phyloP scores from a whole-genome alignment of 1,140 invertebrate species.

The Drosophila nebulosa region DNA sequence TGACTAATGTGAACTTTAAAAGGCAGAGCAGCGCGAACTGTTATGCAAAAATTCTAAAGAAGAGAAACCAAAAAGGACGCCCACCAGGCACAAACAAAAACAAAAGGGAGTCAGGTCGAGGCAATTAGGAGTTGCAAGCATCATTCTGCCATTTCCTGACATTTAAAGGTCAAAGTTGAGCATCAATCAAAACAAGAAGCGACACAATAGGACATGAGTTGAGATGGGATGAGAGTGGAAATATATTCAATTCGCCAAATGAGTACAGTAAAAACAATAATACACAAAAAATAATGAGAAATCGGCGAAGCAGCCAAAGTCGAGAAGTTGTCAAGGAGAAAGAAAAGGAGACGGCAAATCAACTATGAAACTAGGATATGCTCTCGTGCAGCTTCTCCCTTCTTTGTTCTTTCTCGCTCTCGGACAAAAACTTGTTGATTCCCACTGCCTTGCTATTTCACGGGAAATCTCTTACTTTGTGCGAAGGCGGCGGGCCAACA shows the following conservation, averaged over 20 bases:
- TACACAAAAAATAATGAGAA: not conserved
- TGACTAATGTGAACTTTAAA: not conserved
- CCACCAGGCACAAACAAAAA: not conserved
- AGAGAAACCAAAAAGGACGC: not conserved
- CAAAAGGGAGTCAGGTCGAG: conserved; percentile 5
- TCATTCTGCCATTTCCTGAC: conserved; percentile 36
- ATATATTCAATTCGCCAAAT: conserved; percentile 31
- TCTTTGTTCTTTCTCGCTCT: conserved; percentile 7
- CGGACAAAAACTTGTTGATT: conserved; percentile 34
- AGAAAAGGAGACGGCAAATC: not conserved
- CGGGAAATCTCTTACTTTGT: conserved; percentile 17
- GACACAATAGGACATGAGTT: not conserved
- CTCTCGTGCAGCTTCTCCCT: not conserved
- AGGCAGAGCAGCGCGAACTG: not conserved
- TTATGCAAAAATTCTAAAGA: not conserved
- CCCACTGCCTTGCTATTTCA: conserved; percentile 29
- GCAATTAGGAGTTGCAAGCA: conserved; percentile 8
- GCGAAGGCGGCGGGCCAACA: conserved; percentile 35
- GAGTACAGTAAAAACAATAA: conserved; percentile 16
- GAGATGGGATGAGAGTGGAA: conserved; percentile 11
- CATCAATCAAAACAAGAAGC: conserved; percentile 49
- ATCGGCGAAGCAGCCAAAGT: no score
- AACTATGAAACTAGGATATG: conserved; percentile 14
- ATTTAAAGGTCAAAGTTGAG: conserved; percentile 73
- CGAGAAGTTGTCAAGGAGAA: not conserved